A percentile compares a stretch with the other conserved stretches of the same genome.
phyloP scores from a whole-genome alignment of 2,888 invertebrate species.

The Tenthredo amoena region DNA sequence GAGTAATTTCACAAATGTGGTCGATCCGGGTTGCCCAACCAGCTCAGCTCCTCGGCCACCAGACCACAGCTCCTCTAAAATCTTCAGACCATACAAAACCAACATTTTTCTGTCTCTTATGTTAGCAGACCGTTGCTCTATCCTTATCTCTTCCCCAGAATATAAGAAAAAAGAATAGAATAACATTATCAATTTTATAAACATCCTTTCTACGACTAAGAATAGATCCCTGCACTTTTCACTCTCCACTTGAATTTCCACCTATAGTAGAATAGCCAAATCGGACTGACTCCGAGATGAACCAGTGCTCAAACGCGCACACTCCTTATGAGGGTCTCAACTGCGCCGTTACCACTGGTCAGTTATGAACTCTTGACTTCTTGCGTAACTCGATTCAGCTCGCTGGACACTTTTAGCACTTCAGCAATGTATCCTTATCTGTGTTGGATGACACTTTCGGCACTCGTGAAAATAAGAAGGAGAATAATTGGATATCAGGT shows the following conservation, averaged over 20 bases:
- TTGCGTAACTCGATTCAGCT: not conserved
- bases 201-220: not conserved
- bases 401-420: not conserved
- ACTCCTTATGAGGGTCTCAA: not conserved
- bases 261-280: not conserved
- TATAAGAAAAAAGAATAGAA: not conserved
- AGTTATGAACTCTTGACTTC: not conserved
- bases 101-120: not conserved
- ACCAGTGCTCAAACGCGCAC: not conserved
- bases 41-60: not conserved
- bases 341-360: constrained; percentile 5
- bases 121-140: not conserved
- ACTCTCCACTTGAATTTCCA: not conserved
- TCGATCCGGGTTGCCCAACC: constrained; percentile 11
- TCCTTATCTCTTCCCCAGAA: not conserved
- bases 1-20: constrained; percentile 52
- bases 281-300: not conserved
- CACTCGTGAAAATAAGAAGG: not conserved
- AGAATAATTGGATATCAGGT: not conserved
- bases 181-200: not conserved
- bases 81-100: not conserved
- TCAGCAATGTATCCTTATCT: not conserved
- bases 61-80: not conserved
- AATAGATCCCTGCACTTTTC: not conserved
- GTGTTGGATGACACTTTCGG: constrained; percentile 1